These are phyloP conservation scores for Drosophila triauraria DNA, from an alignment of 1,140 invertebrate species.

Conservation along the genomic window DNA sequence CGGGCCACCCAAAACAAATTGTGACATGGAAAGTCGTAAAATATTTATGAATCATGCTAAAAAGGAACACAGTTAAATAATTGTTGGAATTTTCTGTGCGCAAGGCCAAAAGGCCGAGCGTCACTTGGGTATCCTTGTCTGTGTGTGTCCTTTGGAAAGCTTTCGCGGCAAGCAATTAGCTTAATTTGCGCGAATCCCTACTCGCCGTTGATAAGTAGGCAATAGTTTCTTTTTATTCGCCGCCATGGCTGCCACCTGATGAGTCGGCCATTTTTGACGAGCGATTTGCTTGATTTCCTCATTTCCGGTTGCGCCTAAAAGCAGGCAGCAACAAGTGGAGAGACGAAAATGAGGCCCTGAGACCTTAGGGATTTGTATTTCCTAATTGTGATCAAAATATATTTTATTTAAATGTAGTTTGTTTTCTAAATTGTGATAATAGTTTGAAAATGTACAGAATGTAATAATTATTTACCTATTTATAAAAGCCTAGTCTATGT, in stretches of 20 bases:
- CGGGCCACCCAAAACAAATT: conserved; percentile 54
- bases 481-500: background rate
- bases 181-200: conserved; percentile 25
- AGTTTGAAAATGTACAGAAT: too few relatives aligned
- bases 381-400: background rate
- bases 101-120: conserved; percentile 12
- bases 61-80: conserved; percentile 66
- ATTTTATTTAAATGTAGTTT: background rate
- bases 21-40: conserved; percentile 77
- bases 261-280: conserved; percentile 1
- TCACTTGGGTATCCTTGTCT: background rate
- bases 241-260: background rate
- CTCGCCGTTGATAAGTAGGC: conserved; percentile 17
- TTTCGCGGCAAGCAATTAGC: conserved; percentile 39
- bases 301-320: conserved; percentile 25
- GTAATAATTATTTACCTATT: background rate
- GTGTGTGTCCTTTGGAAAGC: background rate
- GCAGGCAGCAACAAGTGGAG: conserved; percentile 28
- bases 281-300: conserved; percentile 3
- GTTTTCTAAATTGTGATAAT: background rate
- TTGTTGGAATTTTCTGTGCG: conserved; percentile 62
- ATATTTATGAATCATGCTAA: conserved; percentile 74
- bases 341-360: background rate
- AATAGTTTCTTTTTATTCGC: conserved; percentile 9
- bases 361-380: background rate